A percentile compares a stretch with the other conserved stretches of the same genome.
Conservation (phyloP, 2,888 invertebrate genomes). For the Frankliniella fusca region DNA sequence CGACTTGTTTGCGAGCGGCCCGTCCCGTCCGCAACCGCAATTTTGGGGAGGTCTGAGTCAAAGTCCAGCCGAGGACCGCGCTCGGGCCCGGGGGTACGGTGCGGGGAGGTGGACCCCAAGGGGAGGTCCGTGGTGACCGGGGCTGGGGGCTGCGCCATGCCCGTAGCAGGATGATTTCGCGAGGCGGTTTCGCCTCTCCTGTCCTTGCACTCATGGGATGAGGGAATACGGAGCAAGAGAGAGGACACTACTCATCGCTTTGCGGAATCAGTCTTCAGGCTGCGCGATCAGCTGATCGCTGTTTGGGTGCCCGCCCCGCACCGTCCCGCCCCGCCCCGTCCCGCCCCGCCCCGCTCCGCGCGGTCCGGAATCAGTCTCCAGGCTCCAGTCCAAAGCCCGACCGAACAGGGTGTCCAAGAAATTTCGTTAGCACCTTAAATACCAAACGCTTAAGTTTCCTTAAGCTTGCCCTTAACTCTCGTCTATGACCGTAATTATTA, state of each 20-base stretch:
- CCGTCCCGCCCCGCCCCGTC: neutral
- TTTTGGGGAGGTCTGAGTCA: neutral
- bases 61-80: neutral
- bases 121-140: neutral
- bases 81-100: neutral
- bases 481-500: too few relatives aligned
- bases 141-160: neutral
- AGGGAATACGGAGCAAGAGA: too few relatives aligned
- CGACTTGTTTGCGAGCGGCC: neutral
- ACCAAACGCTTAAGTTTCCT: too few relatives aligned
- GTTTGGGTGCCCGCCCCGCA: neutral
- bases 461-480: too few relatives aligned
- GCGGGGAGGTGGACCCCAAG: neutral
- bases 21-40: neutral
- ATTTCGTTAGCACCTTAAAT: too few relatives aligned
- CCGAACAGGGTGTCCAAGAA: too few relatives aligned
- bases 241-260: too few relatives aligned
- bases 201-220: too few relatives aligned
- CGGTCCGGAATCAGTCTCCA: too few relatives aligned
- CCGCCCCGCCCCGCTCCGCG: neutral
- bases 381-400: too few relatives aligned
- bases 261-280: too few relatives aligned
- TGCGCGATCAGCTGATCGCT: constrained; percentile 22
- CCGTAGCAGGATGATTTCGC: too few relatives aligned
- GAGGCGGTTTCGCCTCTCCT: constrained; percentile 20